A percentile compares a stretch with the other conserved stretches of the same genome.
Evolutionary conservation across 2,888 invertebrate genomes (phyloP).

Genomic region (Oligia fasciuncula): DNA sequence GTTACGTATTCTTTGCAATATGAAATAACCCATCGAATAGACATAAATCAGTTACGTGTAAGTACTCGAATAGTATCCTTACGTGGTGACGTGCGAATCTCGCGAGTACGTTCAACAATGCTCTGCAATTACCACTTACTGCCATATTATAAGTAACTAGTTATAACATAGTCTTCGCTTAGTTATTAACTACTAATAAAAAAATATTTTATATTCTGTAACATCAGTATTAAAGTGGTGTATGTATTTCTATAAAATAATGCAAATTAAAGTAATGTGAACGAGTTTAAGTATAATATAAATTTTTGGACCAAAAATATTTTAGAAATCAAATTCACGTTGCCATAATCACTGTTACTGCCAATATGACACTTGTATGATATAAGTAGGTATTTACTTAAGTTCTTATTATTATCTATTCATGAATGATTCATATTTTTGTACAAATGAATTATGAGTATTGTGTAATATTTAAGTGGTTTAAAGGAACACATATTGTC

Average conservation of each 20-base stretch:
- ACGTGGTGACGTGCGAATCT: slow-evolving; percentile 83
- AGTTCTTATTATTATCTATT: slow-evolving; percentile 68
- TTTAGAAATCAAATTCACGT: slow-evolving; percentile 88
- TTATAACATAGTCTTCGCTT: slow-evolving; percentile 86
- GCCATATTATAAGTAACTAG: slow-evolving; percentile 89
- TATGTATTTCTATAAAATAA: slow-evolving; percentile 84
- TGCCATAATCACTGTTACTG: slow-evolving; percentile 88
- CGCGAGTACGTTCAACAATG: slow-evolving; percentile 79
- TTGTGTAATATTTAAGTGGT: slow-evolving; percentile 63
- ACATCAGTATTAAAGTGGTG: slow-evolving; percentile 89
- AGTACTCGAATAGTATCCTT: slow-evolving; percentile 81
- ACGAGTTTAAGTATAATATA: slow-evolving; percentile 81
- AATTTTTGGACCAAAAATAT: slow-evolving; percentile 89
- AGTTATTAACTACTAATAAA: slow-evolving; percentile 83
- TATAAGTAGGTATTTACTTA: slow-evolving; percentile 70
- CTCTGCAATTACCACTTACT: slow-evolving; percentile 85
- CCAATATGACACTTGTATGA: slow-evolving; percentile 87
- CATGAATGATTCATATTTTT: slow-evolving; percentile 79
- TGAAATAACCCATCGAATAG: slow-evolving; percentile 87
- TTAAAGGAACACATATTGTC: slow-evolving; percentile 58
- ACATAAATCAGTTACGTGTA: slow-evolving; percentile 78
- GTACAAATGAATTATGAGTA: slow-evolving; percentile 78
- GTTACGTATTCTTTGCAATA: slow-evolving; percentile 75
- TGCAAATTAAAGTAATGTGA: slow-evolving; percentile 78
- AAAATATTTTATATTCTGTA: slow-evolving; percentile 81